Percentiles rank a stretch among this genome's conserved stretches.
Conservation (phyloP, 2,797 vertebrate genomes). For the Urophycis tenuis region DNA sequence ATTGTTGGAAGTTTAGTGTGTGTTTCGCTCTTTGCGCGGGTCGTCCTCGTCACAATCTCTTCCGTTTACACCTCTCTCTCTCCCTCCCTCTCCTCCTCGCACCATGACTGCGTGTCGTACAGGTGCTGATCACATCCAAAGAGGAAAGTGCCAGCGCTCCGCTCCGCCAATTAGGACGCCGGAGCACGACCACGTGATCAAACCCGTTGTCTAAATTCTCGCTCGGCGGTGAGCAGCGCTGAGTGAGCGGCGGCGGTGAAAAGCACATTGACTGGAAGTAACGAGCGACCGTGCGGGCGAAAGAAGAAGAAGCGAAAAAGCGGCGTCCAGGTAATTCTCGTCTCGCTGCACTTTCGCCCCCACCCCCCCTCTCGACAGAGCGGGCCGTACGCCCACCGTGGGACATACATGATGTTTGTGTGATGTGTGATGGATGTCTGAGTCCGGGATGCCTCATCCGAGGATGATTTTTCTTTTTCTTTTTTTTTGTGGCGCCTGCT, state of each 20-base stretch:
- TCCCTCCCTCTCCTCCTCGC: background rate
- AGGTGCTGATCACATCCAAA: conserved; percentile 52
- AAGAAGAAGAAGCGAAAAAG: conserved; percentile 27
- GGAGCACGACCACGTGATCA: conserved; percentile 66
- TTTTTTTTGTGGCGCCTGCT: background rate
- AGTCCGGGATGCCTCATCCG: too few relatives aligned
- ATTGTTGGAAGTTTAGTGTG: too few relatives aligned
- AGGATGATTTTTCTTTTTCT: too few relatives aligned
- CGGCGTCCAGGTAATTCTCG: conserved; percentile 52
- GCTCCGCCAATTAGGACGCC: conserved; percentile 66
- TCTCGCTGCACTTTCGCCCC: conserved; percentile 10
- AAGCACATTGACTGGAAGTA: conserved; percentile 25
- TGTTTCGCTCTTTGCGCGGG: too few relatives aligned
- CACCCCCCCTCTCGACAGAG: too few relatives aligned
- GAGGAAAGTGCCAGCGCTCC: conserved; percentile 10
- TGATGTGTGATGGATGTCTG: too few relatives aligned
- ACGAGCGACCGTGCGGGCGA: conserved; percentile 33
- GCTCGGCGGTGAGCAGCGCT: conserved; percentile 42
- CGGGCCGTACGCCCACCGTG: too few relatives aligned
- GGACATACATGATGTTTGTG: too few relatives aligned
- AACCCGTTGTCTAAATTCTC: conserved; percentile 62
- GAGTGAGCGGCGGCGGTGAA: conserved; percentile 42
- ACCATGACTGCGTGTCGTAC: conserved; percentile 30
- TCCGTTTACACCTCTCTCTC: background rate
- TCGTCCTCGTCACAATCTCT: too few relatives aligned